Percentiles rank a stretch among this genome's conserved stretches.
Evolutionary conservation across 2,797 vertebrate genomes (phyloP).

Genomic region (Heteromormyrus szaboi): DNA sequence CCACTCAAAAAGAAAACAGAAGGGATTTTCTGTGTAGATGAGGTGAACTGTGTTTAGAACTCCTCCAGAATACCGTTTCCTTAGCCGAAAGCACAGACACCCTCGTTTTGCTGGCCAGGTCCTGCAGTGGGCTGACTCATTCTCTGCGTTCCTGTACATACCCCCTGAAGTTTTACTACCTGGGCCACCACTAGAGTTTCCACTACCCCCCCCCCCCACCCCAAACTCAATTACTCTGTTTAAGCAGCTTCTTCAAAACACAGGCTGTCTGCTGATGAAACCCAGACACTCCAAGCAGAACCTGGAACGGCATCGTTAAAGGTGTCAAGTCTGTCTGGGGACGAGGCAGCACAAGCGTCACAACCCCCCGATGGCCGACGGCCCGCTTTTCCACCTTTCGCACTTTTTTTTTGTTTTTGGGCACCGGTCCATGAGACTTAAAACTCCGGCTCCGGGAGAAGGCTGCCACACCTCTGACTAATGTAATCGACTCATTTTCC

Average conservation of each 20-base stretch:
- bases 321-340: not conserved
- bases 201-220: not conserved
- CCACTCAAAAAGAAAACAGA: not conserved
- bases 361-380: not conserved
- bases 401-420: not conserved
- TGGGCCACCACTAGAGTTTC: constrained; percentile 18
- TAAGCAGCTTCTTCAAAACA: constrained; percentile 19
- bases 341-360: not conserved
- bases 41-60: constrained; percentile 45
- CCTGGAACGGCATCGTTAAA: not conserved
- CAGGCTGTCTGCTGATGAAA: not conserved
- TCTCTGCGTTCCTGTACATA: constrained; percentile 29
- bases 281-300: constrained; percentile 1
- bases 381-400: not conserved
- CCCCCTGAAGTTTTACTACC: constrained; percentile 29
- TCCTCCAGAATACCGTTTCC: constrained; percentile 51
- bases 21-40: not conserved
- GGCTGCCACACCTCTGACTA: not conserved
- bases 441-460: not conserved
- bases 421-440: not conserved
- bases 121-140: constrained; percentile 46
- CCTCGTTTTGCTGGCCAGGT: constrained; percentile 60
- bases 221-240: constrained; percentile 14
- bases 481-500: not conserved
- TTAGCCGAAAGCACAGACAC: constrained; percentile 43